These are phyloP conservation scores for Temnothorax curvispinosus DNA, from an alignment of 1,140 invertebrate genomes.

Conservation along the genomic window DNA sequence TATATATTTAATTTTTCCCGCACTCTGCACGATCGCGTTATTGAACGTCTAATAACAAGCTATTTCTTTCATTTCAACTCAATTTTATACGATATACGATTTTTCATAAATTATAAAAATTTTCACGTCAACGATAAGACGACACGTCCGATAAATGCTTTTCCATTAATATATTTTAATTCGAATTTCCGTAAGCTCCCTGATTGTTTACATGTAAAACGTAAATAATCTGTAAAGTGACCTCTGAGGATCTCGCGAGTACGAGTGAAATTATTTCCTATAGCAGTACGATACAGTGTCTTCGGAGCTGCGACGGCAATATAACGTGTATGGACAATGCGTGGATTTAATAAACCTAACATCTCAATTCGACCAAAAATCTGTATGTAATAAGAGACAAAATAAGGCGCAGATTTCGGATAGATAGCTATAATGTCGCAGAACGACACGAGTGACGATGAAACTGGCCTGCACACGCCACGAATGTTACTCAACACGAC, in stretches of 20 bases:
- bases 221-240: conserved; percentile 36
- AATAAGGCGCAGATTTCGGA: not conserved
- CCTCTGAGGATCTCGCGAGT: not conserved
- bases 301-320: too few species aligned
- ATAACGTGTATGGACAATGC: not conserved
- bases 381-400: not conserved
- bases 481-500: conserved; percentile 57
- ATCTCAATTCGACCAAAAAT: not conserved
- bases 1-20: not conserved
- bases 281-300: not conserved
- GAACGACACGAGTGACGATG: conserved; percentile 73
- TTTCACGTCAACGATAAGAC: too few species aligned
- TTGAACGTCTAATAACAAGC: not conserved
- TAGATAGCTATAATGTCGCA: conserved; percentile 27
- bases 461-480: conserved; percentile 65
- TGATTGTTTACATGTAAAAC: not conserved
- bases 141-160: not conserved
- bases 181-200: not conserved
- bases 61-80: not conserved
- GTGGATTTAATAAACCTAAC: not conserved
- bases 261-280: not conserved
- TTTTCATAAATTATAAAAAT: not conserved
- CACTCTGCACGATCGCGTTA: not conserved
- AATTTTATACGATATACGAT: not conserved
- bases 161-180: not conserved